Evolutionary conservation across 92 coral and sea anemone species (phyloP).

Genomic region (Desmophyllum pertusum): DNA sequence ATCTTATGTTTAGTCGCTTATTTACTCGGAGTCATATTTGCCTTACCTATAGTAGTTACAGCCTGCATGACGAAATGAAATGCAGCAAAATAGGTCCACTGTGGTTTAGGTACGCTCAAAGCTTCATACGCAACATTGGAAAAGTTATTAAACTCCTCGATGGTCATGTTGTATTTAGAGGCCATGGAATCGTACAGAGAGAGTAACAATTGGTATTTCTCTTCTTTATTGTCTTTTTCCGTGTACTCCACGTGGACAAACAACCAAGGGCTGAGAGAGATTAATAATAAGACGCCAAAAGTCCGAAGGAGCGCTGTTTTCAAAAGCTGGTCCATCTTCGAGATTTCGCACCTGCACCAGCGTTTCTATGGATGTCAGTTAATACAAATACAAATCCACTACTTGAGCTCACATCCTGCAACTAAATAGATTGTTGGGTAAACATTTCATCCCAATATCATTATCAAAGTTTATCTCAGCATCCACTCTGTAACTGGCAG

Average conservation of each 20-base stretch:
- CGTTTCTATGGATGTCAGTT: too few relatives aligned
- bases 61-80: constrained; percentile 44
- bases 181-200: constrained; percentile 43
- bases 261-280: constrained; percentile 15
- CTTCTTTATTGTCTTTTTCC: background rate
- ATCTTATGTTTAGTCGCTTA: too few relatives aligned
- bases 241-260: constrained; percentile 40
- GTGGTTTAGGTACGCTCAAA: constrained; percentile 19
- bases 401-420: too few relatives aligned
- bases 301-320: constrained; percentile 17
- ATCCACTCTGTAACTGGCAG: too few relatives aligned
- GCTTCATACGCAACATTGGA: constrained; percentile 26
- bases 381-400: too few relatives aligned
- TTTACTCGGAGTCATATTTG: too few relatives aligned
- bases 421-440: too few relatives aligned
- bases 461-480: too few relatives aligned
- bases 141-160: constrained; percentile 28
- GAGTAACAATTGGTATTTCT: constrained; percentile 6
- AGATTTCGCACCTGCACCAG: background rate
- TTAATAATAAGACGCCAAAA: constrained; percentile 15
- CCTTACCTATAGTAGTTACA: constrained; percentile 48
- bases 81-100: constrained; percentile 23
- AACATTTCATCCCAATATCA: too few relatives aligned
- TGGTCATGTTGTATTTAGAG: constrained; percentile 47
- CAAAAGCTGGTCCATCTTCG: constrained; percentile 19